Conservation (phyloP, 2,797 vertebrate species). For the Potorous gilbertii region DNA sequence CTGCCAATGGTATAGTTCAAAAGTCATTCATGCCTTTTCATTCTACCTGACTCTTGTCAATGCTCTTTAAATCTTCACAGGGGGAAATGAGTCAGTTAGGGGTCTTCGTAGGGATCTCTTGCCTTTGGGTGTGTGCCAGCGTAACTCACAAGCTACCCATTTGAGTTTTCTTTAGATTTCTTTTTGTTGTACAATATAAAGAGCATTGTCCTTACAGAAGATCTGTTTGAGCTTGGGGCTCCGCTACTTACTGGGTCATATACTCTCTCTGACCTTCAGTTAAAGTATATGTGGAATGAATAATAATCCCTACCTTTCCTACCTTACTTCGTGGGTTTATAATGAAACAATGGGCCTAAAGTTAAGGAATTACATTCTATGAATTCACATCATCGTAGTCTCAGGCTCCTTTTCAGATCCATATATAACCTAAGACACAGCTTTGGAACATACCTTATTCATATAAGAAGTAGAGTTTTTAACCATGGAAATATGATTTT, state of each 20-base stretch:
- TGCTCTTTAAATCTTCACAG: neutral
- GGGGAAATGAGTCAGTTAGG: neutral
- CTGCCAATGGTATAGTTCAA: neutral
- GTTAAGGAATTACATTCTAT: neutral
- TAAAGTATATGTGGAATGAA: neutral
- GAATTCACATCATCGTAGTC: neutral
- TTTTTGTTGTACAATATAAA: neutral
- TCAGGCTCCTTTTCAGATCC: neutral
- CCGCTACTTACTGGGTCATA: neutral
- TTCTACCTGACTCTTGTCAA: neutral
- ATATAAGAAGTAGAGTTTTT: neutral
- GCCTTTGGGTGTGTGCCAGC: neutral
- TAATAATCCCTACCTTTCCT: neutral
- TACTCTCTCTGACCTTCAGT: neutral
- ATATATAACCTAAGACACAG: neutral
- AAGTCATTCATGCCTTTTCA: neutral
- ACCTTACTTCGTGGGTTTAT: neutral
- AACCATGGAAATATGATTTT: neutral
- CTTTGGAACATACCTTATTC: neutral
- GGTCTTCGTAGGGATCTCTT: neutral
- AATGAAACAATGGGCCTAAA: neutral
- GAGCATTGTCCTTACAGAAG: neutral
- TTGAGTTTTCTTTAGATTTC: neutral
- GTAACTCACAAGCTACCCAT: neutral
- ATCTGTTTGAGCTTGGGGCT: neutral